Base-by-base conservation (phyloP, 1,140 invertebrate genomes). In the Cephus cinctus region DNA sequence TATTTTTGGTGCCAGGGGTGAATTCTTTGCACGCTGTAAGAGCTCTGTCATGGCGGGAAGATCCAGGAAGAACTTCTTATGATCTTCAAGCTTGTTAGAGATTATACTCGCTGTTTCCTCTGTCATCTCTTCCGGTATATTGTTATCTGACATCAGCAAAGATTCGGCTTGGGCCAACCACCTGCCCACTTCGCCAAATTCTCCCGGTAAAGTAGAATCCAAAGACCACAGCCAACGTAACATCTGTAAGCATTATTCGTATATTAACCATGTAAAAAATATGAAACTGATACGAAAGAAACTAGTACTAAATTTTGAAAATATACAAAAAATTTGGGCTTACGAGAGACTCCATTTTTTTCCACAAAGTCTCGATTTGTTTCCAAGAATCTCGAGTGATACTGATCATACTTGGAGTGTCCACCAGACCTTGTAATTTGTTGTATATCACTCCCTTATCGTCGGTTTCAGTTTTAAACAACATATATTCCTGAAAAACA, bases 111-210 rank as follows among this genome's bases (percentile, higher is more conserved):
- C 91, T 25, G 90, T 91, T 75, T 89, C 87, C 69, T 94, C 90
- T 58, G 90, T 89, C 81, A 92, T 86, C 19, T 80, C 81, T 25
- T 83, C 79, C 4, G 91, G 89, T 61, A 94, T 87, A 59, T 93
- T 88, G 54, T 90, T 85, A 55, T 90, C 88, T 5, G 77, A 78
- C 56, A 84, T 81, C 15, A 96, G 75, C 32, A 96, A 69, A 60
- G 86, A 85, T 71, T 97, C 94, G 4, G 92, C 94, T 56, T 84
- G 83, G 36, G 88, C 86, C 8, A 98, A 69, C 92, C 94, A 96
- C 66, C 90, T 87, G n/a, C 90, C 93, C 8, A 95, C 81, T 46
- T 85, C 78, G 31, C 87, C 86, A 36, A 97, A 86, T 59, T 89
- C 86, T 22, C 89, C 90, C 5, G 92, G 91, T 20, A 97, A 75